Evolutionary conservation across 1,140 invertebrate species (phyloP).

Genomic region (Drosophila albomicans): DNA sequence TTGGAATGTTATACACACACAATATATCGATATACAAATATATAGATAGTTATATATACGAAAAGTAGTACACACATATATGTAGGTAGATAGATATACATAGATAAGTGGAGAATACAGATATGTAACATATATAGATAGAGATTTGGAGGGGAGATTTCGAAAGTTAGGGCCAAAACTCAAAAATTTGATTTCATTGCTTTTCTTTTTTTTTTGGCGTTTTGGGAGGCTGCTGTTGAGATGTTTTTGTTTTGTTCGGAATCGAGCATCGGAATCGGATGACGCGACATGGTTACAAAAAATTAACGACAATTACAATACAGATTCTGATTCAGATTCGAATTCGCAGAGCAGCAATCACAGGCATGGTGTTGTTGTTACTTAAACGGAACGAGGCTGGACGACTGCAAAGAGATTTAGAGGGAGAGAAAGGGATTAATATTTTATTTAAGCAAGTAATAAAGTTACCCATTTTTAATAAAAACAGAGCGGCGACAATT

Average conservation of each 20-base stretch:
- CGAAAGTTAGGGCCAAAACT: constrained; percentile 34
- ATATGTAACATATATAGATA: constrained; percentile 25
- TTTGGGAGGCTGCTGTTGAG: constrained; percentile 59
- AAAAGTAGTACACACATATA: constrained; percentile 17
- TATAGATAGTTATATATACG: constrained; percentile 17
- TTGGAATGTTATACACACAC: constrained; percentile 53
- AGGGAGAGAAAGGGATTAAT: not conserved
- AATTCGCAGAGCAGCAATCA: constrained; percentile 85
- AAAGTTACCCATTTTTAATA: no score
- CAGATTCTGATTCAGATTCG: constrained; percentile 34
- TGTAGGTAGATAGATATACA: constrained; percentile 11
- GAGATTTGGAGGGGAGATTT: constrained; percentile 5
- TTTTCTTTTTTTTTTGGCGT: constrained; percentile 55
- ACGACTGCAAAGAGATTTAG: constrained; percentile 85
- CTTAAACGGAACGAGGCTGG: constrained; percentile 88
- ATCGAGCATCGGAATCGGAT: constrained; percentile 47
- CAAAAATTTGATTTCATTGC: constrained; percentile 33
- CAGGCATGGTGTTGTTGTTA: constrained; percentile 87
- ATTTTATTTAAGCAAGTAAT: not conserved
- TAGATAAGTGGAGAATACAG: constrained; percentile 21
- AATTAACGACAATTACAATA: constrained; percentile 57
- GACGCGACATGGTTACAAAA: constrained; percentile 34
- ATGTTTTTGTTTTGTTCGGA: constrained; percentile 18
- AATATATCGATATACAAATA: constrained; percentile 28
- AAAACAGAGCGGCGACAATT: no score